Percentiles rank a stretch among this genome's conserved stretches.
phyloP scores from a whole-genome alignment of 2,888 invertebrate genomes.

The Leucoptera coffeella region DNA sequence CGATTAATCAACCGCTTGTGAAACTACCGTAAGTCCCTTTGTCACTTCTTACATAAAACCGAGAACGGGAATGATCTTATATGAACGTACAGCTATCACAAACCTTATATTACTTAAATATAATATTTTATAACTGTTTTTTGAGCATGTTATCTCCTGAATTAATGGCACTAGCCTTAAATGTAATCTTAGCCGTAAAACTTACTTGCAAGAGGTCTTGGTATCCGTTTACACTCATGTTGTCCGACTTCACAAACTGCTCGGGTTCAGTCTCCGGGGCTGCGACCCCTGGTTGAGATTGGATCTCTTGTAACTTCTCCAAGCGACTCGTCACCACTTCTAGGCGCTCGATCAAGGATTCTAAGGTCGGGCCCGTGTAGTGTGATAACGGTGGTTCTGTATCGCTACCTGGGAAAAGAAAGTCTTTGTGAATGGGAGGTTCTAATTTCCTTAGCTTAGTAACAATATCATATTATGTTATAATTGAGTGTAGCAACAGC shows the following conservation, averaged over 20 bases:
- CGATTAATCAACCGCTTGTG: too few species aligned
- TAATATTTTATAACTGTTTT: too few species aligned
- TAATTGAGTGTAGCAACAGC: too few species aligned
- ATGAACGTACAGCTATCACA: too few species aligned
- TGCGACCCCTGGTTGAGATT: conserved; percentile 21
- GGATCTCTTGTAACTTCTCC: conserved; percentile 48
- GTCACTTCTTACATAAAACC: too few species aligned
- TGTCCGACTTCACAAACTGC: conserved; percentile 15
- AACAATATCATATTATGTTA: neutral
- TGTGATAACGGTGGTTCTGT: conserved; percentile 28
- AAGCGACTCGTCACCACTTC: conserved; percentile 69
- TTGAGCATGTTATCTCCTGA: too few species aligned
- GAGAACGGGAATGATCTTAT: too few species aligned
- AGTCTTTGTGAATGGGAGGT: too few species aligned
- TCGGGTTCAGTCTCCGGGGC: conserved; percentile 13
- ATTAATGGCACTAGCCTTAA: too few species aligned
- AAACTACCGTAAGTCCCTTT: too few species aligned
- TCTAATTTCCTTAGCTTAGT: neutral
- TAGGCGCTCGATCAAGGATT: conserved; percentile 64
- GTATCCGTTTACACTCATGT: conserved; percentile 73
- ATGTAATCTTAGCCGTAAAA: too few species aligned
- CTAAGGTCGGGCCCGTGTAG: conserved; percentile 54
- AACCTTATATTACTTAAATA: too few species aligned
- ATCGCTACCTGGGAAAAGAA: conserved; percentile 40
- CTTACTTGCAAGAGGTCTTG: conserved; percentile 60